Conservation (phyloP, 2,113 vertebrate genomes). For the Pseudolaguvia tuberculata region DNA sequence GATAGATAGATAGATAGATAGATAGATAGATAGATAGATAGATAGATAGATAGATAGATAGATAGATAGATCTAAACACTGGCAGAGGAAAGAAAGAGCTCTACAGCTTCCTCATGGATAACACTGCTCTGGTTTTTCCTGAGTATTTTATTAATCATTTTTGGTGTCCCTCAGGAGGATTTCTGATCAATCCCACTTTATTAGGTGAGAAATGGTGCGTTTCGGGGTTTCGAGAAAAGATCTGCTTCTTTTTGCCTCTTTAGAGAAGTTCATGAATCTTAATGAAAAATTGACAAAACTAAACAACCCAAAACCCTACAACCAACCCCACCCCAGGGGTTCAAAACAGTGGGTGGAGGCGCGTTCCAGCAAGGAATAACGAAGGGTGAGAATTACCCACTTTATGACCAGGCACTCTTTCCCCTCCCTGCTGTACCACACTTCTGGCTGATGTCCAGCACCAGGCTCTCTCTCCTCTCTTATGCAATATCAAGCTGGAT, state of each 20-base stretch:
- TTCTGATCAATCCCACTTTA: not conserved
- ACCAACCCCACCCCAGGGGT: too few species aligned
- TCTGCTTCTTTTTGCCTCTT: not conserved
- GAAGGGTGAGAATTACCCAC: too few species aligned
- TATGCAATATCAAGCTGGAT: too few species aligned
- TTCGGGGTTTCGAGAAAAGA: not conserved
- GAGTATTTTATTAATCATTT: not conserved
- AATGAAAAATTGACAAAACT: not conserved
- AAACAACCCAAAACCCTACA: not conserved
- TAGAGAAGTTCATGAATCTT: constrained; percentile 11
- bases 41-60: not conserved
- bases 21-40: not conserved
- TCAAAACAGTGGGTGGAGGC: too few species aligned
- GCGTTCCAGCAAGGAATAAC: too few species aligned
- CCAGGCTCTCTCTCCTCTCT: too few species aligned
- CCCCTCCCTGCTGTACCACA: too few species aligned
- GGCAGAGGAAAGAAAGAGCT: not conserved
- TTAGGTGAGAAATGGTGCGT: not conserved
- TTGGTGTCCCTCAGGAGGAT: not conserved
- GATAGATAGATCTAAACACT: not conserved
- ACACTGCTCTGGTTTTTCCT: not conserved
- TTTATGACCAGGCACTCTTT: too few species aligned
- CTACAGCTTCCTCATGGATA: not conserved
- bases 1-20: not conserved
- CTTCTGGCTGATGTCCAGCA: too few species aligned